These are phyloP conservation scores for Mobula hypostoma DNA, from an alignment of 2,113 vertebrate species.

Conservation along the genomic window DNA sequence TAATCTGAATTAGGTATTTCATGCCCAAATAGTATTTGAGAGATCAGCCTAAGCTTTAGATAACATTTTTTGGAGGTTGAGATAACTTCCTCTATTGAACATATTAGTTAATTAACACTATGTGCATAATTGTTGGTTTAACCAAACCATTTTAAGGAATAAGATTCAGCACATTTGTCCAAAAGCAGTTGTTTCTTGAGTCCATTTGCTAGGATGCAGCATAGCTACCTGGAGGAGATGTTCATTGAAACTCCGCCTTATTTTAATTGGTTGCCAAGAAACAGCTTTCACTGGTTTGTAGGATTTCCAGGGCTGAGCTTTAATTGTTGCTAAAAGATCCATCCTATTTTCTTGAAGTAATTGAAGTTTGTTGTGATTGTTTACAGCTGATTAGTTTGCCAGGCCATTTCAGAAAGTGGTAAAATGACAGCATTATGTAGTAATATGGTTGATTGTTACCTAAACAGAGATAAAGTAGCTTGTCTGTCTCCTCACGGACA, in stretches of 20 bases:
- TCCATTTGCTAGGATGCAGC: neutral
- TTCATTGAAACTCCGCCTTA: neutral
- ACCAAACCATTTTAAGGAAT: too few species aligned
- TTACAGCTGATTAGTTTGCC: neutral
- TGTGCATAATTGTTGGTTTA: too few species aligned
- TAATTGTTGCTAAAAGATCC: neutral
- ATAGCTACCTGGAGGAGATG: neutral
- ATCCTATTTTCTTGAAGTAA: neutral
- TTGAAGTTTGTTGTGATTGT: neutral
- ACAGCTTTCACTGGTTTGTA: neutral
- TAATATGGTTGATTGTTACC: neutral
- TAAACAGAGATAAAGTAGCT: neutral
- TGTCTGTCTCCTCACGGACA: neutral
- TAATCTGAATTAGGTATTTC: too few species aligned
- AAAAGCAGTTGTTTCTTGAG: neutral
- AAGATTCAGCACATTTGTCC: too few species aligned
- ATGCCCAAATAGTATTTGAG: too few species aligned
- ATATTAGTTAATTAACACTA: too few species aligned
- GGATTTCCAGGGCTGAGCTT: neutral
- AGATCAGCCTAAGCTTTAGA: too few species aligned
- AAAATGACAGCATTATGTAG: neutral
- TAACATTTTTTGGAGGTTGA: too few species aligned
- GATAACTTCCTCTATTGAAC: too few species aligned
- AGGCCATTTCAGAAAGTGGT: neutral
- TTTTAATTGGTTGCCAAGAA: conserved; percentile 5